Evolutionary conservation across 2,113 vertebrate species (phyloP).

Genomic region (Tyto alba): DNA sequence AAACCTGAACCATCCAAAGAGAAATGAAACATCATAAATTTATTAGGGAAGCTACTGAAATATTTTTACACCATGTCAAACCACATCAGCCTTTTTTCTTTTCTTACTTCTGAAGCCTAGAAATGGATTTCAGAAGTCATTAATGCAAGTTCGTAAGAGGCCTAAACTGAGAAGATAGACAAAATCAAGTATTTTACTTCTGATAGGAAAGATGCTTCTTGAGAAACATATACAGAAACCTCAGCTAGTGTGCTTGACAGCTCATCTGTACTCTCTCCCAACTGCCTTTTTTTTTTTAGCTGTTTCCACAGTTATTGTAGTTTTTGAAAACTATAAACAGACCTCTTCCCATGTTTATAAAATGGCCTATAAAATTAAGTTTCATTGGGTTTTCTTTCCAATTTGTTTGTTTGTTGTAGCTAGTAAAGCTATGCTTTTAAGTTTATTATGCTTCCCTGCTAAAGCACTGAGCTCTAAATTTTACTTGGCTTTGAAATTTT

Average conservation of each 20-base stretch:
- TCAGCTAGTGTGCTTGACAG: not conserved
- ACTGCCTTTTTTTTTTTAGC: not conserved
- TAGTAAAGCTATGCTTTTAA: not conserved
- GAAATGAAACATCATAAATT: not conserved
- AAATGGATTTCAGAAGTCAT: not conserved
- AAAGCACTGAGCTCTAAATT: not conserved
- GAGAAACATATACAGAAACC: not conserved
- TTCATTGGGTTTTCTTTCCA: not conserved
- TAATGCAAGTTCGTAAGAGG: not conserved
- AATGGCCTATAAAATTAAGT: not conserved
- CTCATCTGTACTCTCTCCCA: not conserved
- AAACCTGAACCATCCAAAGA: not conserved
- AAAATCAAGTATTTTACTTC: not conserved
- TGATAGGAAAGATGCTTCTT: not conserved
- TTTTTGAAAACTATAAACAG: not conserved
- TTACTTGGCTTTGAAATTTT: not conserved
- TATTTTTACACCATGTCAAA: not conserved
- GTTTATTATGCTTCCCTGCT: not conserved
- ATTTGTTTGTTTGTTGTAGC: not conserved
- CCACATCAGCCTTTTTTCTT: not conserved
- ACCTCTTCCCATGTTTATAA: not conserved
- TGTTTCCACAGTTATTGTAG: not conserved
- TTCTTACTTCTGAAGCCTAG: not conserved
- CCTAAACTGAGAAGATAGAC: not conserved
- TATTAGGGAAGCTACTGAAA: not conserved